Percentiles rank a stretch among this genome's conserved stretches.
phyloP scores from a whole-genome alignment of 2,888 invertebrate genomes.

The Leptura quadrifasciata region DNA sequence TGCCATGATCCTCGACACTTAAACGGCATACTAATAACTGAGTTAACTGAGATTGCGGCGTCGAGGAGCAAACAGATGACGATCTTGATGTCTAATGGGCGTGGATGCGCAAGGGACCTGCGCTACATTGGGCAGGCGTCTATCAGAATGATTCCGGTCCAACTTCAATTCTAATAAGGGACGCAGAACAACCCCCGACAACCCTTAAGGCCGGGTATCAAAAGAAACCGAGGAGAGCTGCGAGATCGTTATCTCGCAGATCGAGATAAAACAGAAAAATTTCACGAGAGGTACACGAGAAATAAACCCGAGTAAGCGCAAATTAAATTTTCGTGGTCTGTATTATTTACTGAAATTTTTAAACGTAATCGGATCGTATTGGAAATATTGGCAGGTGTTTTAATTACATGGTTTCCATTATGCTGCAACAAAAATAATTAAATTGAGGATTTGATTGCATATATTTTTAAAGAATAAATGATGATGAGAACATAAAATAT shows the following conservation, averaged over 20 bases:
- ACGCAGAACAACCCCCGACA: conserved; percentile 47
- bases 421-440: not conserved
- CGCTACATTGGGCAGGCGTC: conserved; percentile 55
- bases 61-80: conserved; percentile 68
- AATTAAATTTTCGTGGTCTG: conserved; percentile 8
- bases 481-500: conserved; percentile 11
- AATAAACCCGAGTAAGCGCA: not conserved
- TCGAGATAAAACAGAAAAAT: conserved; percentile 1
- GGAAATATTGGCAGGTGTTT: conserved; percentile 18
- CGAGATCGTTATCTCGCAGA: conserved; percentile 42
- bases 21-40: conserved; percentile 73
- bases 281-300: not conserved
- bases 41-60: conserved; percentile 70
- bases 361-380: not conserved
- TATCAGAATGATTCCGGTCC: conserved; percentile 55
- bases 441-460: not conserved
- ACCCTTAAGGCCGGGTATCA: conserved; percentile 42
- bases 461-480: not conserved
- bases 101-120: conserved; percentile 69
- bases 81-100: conserved; percentile 70
- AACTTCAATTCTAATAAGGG: conserved; percentile 45
- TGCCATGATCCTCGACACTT: conserved; percentile 70
- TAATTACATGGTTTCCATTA: conserved; percentile 7
- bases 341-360: conserved; percentile 5
- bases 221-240: conserved; percentile 43